Conservation (phyloP, 2,888 invertebrate genomes). For the Nebria salina region DNA sequence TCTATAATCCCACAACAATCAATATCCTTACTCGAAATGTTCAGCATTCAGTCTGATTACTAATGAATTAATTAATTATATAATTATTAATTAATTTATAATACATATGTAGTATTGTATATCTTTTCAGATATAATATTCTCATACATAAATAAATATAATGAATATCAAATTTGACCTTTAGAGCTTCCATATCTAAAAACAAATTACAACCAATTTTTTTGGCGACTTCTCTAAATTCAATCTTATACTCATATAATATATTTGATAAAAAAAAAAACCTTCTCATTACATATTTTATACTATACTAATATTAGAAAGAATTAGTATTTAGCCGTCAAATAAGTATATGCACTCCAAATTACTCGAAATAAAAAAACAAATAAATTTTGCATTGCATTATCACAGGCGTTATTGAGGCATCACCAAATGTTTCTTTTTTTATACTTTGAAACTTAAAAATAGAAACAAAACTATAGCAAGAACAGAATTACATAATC, state of each 20-base stretch:
- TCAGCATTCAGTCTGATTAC: neutral
- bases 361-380: conserved; percentile 33
- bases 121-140: no score
- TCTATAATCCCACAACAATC: neutral
- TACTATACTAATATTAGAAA: neutral
- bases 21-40: neutral
- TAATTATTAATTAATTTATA: no score
- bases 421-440: conserved; percentile 44
- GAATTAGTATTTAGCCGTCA: neutral
- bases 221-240: neutral
- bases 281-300: conserved; percentile 4
- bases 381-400: conserved; percentile 36
- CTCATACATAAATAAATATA: no score
- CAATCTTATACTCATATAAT: conserved; percentile 1
- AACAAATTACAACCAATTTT: neutral
- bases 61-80: no score
- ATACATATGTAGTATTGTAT: no score
- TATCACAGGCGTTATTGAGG: conserved; percentile 47
- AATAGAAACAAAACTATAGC: conserved; percentile 23
- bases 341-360: conserved; percentile 25
- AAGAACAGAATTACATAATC: conserved; percentile 42
- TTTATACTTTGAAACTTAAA: conserved; percentile 33
- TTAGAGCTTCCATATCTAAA: neutral
- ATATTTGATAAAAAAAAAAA: neutral
- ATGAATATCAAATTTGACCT: neutral